These are phyloP conservation scores for Semotilus atromaculatus DNA, from an alignment of 2,797 vertebrate genomes.

Conservation along the genomic window DNA sequence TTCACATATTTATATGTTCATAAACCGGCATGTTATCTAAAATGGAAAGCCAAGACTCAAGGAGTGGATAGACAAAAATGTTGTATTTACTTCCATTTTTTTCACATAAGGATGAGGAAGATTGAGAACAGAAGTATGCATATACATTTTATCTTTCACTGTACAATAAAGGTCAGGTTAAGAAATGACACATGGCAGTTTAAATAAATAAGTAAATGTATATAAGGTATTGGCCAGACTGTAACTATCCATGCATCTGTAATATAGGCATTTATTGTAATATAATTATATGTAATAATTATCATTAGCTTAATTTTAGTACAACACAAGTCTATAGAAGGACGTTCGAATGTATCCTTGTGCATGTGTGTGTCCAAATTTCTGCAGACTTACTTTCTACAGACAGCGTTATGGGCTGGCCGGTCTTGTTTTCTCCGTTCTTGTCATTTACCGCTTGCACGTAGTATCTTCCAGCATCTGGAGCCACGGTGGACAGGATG, in stretches of 20 bases:
- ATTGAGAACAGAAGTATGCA: background rate
- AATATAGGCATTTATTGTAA: background rate
- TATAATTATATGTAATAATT: background rate
- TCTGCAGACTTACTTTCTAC: slow-evolving; percentile 82
- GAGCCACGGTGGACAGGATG: slow-evolving; percentile 87
- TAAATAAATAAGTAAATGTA: background rate
- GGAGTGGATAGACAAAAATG: too few relatives aligned
- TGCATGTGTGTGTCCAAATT: background rate
- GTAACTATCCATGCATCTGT: background rate
- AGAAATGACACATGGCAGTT: background rate
- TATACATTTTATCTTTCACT: background rate
- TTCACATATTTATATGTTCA: background rate
- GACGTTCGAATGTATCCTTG: background rate
- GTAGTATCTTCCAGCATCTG: slow-evolving; percentile 86
- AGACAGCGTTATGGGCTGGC: slow-evolving; percentile 82
- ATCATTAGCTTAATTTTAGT: background rate
- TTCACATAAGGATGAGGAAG: background rate
- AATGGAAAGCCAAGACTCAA: background rate
- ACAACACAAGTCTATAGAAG: background rate
- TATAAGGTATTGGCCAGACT: background rate
- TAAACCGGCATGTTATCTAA: background rate
- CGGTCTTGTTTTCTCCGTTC: slow-evolving; percentile 90
- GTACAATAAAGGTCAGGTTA: background rate
- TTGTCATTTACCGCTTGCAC: slow-evolving; percentile 90
- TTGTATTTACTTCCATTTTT: background rate